Conservation (phyloP, 2,888 invertebrate species). For the Caenorhabditis macrosperma region DNA sequence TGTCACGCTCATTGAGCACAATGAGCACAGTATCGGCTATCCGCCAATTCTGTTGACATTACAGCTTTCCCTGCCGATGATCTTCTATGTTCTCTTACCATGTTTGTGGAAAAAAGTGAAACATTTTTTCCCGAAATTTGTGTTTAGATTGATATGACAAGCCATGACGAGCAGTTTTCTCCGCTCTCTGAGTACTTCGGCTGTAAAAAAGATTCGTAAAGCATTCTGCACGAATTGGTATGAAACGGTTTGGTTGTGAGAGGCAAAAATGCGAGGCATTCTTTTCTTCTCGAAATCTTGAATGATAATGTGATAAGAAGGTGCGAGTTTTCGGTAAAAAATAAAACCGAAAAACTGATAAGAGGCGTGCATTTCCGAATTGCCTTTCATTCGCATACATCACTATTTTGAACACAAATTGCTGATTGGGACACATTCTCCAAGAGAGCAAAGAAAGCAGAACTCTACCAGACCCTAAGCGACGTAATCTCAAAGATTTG, state of each 20-base stretch:
- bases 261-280: slow-evolving; percentile 30
- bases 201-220: not conserved
- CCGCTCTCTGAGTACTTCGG: slow-evolving; percentile 11
- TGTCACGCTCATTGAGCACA: slow-evolving; percentile 5
- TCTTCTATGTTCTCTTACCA: slow-evolving; percentile 31
- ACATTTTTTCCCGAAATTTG: not conserved
- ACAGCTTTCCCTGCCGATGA: slow-evolving; percentile 23
- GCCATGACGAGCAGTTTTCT: too few relatives aligned
- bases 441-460: not conserved
- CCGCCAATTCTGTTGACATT: slow-evolving; percentile 39
- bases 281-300: slow-evolving; percentile 27
- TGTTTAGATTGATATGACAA: slow-evolving; percentile 21
- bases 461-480: not conserved
- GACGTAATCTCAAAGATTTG: slow-evolving; percentile 19
- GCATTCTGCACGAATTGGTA: slow-evolving; percentile 23
- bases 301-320: slow-evolving; percentile 39
- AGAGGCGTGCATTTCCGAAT: not conserved
- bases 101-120: not conserved
- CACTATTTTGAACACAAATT: not conserved
- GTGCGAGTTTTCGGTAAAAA: slow-evolving; percentile 37
- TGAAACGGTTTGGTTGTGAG: not conserved
- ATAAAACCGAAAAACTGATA: not conserved
- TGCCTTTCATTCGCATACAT: not conserved
- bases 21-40: slow-evolving; percentile 2
- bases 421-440: not conserved